A percentile compares a stretch with the other conserved stretches of the same genome.
Evolutionary conservation across 2,797 vertebrate genomes (phyloP).

Genomic region (Parotocinclus haroldoi): DNA sequence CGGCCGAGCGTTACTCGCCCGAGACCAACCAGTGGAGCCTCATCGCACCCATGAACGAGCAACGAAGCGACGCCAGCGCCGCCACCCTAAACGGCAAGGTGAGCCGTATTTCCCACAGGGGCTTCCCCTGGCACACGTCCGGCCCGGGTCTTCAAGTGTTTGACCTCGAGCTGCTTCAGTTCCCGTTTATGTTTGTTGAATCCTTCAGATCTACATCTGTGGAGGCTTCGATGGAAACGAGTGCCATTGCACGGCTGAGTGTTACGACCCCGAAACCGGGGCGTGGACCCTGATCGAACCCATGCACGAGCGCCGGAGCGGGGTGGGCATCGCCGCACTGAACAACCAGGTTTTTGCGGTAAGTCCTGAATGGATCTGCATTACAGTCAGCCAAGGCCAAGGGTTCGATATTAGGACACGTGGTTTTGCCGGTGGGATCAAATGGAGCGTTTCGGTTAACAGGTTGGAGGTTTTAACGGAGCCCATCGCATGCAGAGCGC

Average conservation of each 20-base stretch:
- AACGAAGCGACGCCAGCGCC: slow-evolving; percentile 62
- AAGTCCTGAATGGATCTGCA: slow-evolving; percentile 46
- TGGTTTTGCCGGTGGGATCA: too few species aligned
- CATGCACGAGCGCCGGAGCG: slow-evolving; percentile 67
- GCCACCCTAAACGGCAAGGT: slow-evolving; percentile 33
- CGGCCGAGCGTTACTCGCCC: slow-evolving; percentile 74
- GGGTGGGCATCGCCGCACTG: slow-evolving; percentile 51
- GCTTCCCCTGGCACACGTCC: too few species aligned
- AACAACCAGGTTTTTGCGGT: slow-evolving; percentile 32
- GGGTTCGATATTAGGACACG: too few species aligned
- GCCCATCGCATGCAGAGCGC: slow-evolving; percentile 60
- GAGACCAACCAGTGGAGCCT: slow-evolving; percentile 79
- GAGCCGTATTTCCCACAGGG: too few species aligned
- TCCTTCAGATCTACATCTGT: slow-evolving; percentile 62
- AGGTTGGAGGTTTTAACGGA: slow-evolving; percentile 76
- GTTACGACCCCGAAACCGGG: slow-evolving; percentile 72
- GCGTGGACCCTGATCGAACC: slow-evolving; percentile 76
- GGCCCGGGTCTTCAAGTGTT: too few species aligned
- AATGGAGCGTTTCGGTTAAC: slow-evolving; percentile 47
- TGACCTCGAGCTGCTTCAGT: too few species aligned
- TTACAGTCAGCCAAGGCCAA: slow-evolving; percentile 58
- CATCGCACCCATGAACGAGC: slow-evolving; percentile 70
- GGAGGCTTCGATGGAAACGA: slow-evolving; percentile 75
- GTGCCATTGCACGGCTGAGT: slow-evolving; percentile 74
- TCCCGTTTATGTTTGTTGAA: slow-evolving; percentile 18